Base-by-base conservation (phyloP, 1,140 invertebrate genomes). In the Melitaea cinxia region DNA sequence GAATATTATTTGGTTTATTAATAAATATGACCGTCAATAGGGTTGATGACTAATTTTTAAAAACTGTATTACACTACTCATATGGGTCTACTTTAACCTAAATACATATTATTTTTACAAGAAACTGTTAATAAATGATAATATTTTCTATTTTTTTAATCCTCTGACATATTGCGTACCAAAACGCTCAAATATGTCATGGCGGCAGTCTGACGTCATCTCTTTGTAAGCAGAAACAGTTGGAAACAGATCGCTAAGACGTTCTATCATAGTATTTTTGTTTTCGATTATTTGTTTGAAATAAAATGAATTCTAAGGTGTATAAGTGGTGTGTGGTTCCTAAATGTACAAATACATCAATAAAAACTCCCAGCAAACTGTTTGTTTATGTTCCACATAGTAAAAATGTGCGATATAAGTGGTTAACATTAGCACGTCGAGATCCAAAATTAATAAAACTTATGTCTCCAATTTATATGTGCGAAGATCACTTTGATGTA, bases 251-350 rank as follows among this genome's bases (percentile, higher is more conserved):
- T 1, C 12, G 14, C n/a, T 30, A 2, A 30, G n/a, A n/a, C n/a
- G n/a, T n/a, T n/a, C n/a, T n/a, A n/a, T n/a, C n/a, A n/a, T n/a
- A n/a, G n/a, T n/a, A n/a, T n/a, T n/a, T n/a, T n/a, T n/a, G n/a
- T n/a, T n/a, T n/a, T n/a, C n/a, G n/a, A 37, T 37, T n/a, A 10
- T 35, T 37, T 37, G 35, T n/a, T 10, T 12, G 4, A 4, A 10
- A n/a, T 4, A 37, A 37, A 12, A 73, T 67, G 61, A 67, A 64
- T 67, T 50, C 45, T 2, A 65, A 65, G 52, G 30, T 42, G 1
- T 68, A 71, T 54, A 69, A 42, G 45, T 69, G 42, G 30, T 75
- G 72, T 67, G 50, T 42, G 14, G 69, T 69, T 9, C 65, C 60
- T 26, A 26, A 45, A 33, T 68, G 68, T 54, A 49, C 12, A 10